These are phyloP conservation scores for Torymus aiolomorphi DNA, from an alignment of 2,888 invertebrate species.

Conservation along the genomic window DNA sequence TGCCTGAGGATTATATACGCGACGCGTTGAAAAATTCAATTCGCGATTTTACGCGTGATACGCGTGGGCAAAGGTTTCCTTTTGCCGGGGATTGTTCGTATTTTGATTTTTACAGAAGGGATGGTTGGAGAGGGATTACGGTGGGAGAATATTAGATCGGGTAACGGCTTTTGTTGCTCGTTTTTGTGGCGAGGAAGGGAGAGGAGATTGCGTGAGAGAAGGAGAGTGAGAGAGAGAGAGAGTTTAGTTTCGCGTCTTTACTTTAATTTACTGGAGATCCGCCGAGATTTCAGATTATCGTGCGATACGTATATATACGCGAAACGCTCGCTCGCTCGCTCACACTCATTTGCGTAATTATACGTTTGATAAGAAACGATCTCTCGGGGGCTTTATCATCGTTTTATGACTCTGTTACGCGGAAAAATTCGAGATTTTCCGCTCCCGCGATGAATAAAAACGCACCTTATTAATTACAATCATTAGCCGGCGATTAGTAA, in stretches of 20 bases:
- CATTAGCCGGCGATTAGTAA: constrained; percentile 14
- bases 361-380: constrained; percentile 30
- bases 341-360: constrained; percentile 47
- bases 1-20: neutral
- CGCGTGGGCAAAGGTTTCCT: neutral
- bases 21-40: constrained; percentile 19
- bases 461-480: constrained; percentile 35
- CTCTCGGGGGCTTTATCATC: constrained; percentile 35
- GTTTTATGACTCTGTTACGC: constrained; percentile 25
- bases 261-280: constrained; percentile 33
- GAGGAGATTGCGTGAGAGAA: neutral
- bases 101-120: neutral
- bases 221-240: constrained; percentile 23
- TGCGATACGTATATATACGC: constrained; percentile 1
- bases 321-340: too few relatives aligned
- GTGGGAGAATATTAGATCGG: constrained; percentile 12
- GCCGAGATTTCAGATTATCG: constrained; percentile 28
- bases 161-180: constrained; percentile 19
- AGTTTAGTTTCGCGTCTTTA: constrained; percentile 25
- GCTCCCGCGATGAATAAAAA: constrained; percentile 5
- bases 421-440: constrained; percentile 26
- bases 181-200: neutral
- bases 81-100: constrained; percentile 14
- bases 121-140: neutral
- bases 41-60: constrained; percentile 14